A percentile compares a stretch with the other conserved stretches of the same genome.
Evolutionary conservation across 2,113 vertebrate species (phyloP).

Genomic region (Crypturellus undulatus): DNA sequence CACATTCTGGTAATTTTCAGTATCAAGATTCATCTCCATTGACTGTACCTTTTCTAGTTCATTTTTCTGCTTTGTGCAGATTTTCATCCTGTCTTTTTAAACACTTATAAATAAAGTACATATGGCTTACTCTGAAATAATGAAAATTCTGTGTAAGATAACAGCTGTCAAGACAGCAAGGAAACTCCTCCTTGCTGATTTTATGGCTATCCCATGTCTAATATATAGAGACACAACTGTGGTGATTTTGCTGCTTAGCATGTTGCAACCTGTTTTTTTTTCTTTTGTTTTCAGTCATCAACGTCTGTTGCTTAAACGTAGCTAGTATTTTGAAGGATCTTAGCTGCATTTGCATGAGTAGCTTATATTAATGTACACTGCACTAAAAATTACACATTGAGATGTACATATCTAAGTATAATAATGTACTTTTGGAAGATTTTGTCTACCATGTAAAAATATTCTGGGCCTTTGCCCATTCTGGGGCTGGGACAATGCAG

Average conservation of each 20-base stretch:
- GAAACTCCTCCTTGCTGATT: slow-evolving; percentile 41
- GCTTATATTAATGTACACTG: background rate
- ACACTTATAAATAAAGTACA: slow-evolving; percentile 36
- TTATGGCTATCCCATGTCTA: slow-evolving; percentile 36
- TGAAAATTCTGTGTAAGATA: slow-evolving; percentile 41
- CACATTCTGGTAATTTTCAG: background rate
- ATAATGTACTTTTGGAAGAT: background rate
- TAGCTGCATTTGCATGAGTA: background rate
- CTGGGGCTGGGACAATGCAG: background rate
- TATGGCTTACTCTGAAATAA: slow-evolving; percentile 58
- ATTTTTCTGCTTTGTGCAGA: background rate
- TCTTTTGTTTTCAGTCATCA: slow-evolving; percentile 30
- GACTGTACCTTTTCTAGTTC: background rate
- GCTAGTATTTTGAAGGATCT: background rate
- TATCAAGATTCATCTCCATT: background rate
- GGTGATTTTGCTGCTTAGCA: slow-evolving; percentile 37
- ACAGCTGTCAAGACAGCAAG: slow-evolving; percentile 52
- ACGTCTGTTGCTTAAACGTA: slow-evolving; percentile 32
- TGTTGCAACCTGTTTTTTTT: background rate
- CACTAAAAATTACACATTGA: background rate
- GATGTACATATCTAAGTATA: rapidly evolving
- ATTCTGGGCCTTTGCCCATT: background rate
- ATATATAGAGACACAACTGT: slow-evolving; percentile 15
- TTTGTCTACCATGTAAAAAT: background rate
- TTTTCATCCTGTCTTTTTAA: slow-evolving; percentile 50